Percentiles rank a stretch among this genome's conserved stretches.
These are phyloP conservation scores for Cyclophora punctaria DNA, from an alignment of 2,888 invertebrate species.

Conservation along the genomic window DNA sequence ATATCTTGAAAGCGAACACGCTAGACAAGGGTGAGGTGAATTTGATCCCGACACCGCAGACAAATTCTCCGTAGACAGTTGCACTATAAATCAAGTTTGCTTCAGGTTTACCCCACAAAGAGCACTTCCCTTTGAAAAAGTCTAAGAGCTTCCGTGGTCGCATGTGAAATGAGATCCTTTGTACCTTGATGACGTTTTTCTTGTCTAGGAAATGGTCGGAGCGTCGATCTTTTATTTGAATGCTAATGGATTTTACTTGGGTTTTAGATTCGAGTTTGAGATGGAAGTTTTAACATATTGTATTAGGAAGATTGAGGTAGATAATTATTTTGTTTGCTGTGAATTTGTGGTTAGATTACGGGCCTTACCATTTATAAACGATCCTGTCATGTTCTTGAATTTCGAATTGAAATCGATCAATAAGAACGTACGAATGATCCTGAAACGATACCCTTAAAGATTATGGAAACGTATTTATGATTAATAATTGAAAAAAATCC, in stretches of 20 bases:
- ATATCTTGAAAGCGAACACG: too few species aligned
- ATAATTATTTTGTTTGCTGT: neutral
- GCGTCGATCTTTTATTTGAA: slow-evolving; percentile 25
- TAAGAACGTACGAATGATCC: too few species aligned
- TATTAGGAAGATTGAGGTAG: neutral
- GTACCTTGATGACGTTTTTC: slow-evolving; percentile 36
- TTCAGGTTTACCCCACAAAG: slow-evolving; percentile 20
- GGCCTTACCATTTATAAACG: too few species aligned
- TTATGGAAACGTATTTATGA: too few species aligned
- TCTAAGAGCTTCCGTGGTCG: slow-evolving; percentile 42
- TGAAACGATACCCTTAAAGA: too few species aligned
- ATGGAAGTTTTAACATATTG: too few species aligned
- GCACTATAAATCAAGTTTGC: slow-evolving; percentile 51
- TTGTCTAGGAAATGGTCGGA: slow-evolving; percentile 23
- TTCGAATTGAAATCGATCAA: too few species aligned
- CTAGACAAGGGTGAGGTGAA: slow-evolving; percentile 1
- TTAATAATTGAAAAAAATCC: too few species aligned
- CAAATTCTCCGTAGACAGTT: slow-evolving; percentile 39
- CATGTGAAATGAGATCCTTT: slow-evolving; percentile 44
- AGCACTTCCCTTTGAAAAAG: slow-evolving; percentile 47
- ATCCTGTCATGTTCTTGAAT: too few species aligned
- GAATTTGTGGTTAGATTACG: neutral
- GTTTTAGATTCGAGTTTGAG: neutral
- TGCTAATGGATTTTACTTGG: slow-evolving; percentile 11
- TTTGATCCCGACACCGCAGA: slow-evolving; percentile 23